Evolutionary conservation across 2,888 invertebrate genomes (phyloP).

Genomic region (Leptinotarsa rubiginosa): DNA sequence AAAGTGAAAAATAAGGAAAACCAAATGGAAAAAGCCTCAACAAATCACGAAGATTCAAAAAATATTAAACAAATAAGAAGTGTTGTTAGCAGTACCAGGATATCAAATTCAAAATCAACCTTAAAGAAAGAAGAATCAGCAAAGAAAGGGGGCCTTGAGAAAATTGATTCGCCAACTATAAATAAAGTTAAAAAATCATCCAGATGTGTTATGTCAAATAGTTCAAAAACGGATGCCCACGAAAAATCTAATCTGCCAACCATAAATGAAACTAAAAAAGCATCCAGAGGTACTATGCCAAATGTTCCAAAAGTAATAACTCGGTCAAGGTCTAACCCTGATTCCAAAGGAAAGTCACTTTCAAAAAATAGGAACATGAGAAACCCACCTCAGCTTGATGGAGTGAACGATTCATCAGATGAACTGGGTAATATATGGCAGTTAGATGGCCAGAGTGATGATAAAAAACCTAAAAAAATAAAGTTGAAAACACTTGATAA

Average conservation of each 20-base stretch:
- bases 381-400: slow-evolving; percentile 29
- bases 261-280: slow-evolving; percentile 23
- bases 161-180: neutral
- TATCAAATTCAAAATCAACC: neutral
- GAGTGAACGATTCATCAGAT: slow-evolving; percentile 20
- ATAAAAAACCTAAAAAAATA: slow-evolving; percentile 29
- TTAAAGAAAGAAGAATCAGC: neutral
- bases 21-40: neutral
- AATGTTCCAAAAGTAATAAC: neutral
- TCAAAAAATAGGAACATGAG: neutral
- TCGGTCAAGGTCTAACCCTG: neutral
- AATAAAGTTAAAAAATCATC: slow-evolving; percentile 23
- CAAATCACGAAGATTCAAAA: neutral
- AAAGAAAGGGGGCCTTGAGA: neutral
- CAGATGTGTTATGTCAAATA: neutral
- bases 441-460: slow-evolving; percentile 51
- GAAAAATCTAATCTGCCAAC: neutral
- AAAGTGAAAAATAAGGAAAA: neutral
- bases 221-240: neutral
- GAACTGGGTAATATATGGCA: slow-evolving; percentile 41
- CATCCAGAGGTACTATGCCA: slow-evolving; percentile 10
- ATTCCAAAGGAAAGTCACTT: neutral
- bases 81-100: neutral
- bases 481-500: slow-evolving; percentile 55
- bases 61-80: neutral